phyloP scores from a whole-genome alignment of 2,888 invertebrate species.

The Sinotaia quadrata region DNA sequence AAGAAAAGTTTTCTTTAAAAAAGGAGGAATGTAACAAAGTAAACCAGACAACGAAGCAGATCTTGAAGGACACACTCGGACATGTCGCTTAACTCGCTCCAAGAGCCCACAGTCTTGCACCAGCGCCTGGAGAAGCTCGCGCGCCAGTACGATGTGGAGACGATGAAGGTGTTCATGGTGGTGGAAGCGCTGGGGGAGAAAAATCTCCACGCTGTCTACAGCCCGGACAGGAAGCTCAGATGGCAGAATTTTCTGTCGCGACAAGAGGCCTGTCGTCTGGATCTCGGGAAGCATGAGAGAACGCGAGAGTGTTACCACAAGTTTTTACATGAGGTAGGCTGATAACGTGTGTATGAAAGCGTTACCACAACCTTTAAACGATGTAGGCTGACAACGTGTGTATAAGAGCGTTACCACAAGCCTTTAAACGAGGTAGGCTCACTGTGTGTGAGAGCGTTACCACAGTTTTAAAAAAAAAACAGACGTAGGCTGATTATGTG shows the following conservation, averaged over 20 bases:
- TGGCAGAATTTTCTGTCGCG: conserved; percentile 57
- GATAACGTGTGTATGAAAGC: background rate
- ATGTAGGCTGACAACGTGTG: too few relatives aligned
- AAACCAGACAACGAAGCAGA: too few relatives aligned
- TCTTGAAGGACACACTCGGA: too few relatives aligned
- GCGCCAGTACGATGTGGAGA: conserved; percentile 57
- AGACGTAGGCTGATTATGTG: too few relatives aligned
- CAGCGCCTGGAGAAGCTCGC: conserved; percentile 58
- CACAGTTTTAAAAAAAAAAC: too few relatives aligned
- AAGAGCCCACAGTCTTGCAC: conserved; percentile 45
- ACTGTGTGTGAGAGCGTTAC: too few relatives aligned
- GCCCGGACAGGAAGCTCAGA: conserved; percentile 41
- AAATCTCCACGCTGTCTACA: conserved; percentile 40
- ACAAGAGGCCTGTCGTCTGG: conserved; percentile 59
- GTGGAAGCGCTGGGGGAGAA: conserved; percentile 58
- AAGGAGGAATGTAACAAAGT: too few relatives aligned
- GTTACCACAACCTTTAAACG: too few relatives aligned
- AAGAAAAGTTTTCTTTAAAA: too few relatives aligned
- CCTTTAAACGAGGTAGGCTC: too few relatives aligned
- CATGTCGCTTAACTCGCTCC: too few relatives aligned
- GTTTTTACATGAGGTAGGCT: conserved; percentile 47
- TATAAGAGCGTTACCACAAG: too few relatives aligned
- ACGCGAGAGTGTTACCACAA: conserved; percentile 49
- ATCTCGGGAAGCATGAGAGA: conserved; percentile 56
- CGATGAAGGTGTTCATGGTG: conserved; percentile 63